These are phyloP conservation scores for Hoplostethus mediterraneus DNA, from an alignment of 2,797 vertebrate genomes.

Conservation along the genomic window DNA sequence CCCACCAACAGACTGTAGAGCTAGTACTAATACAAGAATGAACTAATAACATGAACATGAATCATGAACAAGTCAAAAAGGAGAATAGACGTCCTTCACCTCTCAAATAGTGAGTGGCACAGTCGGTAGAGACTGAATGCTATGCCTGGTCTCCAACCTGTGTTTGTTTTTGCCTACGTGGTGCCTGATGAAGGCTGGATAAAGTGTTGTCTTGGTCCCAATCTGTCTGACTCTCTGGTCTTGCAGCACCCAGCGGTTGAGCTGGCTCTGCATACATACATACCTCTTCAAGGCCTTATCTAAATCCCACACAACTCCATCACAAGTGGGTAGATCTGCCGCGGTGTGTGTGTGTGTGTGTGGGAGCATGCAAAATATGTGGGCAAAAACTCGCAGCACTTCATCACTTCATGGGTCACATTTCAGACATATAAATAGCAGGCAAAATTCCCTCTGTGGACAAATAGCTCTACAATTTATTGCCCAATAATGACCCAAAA, in stretches of 20 bases:
- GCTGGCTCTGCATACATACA: constrained; percentile 24
- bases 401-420: constrained; percentile 22
- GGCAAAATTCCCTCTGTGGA: constrained; percentile 25
- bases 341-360: not conserved
- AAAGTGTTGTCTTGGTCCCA: constrained; percentile 59
- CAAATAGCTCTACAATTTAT: constrained; percentile 44
- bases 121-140: constrained; percentile 31
- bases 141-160: constrained; percentile 49
- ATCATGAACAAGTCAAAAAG: constrained; percentile 15
- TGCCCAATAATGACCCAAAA: constrained; percentile 49
- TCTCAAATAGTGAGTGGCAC: constrained; percentile 22
- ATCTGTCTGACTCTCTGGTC: constrained; percentile 55
- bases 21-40: not conserved
- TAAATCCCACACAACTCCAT: constrained; percentile 32
- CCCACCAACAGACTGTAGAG: not conserved
- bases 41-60: not conserved
- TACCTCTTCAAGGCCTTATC: constrained; percentile 23
- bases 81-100: not conserved
- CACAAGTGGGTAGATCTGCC: not conserved
- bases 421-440: constrained; percentile 30
- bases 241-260: constrained; percentile 15
- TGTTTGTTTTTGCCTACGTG: constrained; percentile 49
- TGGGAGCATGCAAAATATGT: constrained; percentile 12
- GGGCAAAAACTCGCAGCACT: constrained; percentile 32
- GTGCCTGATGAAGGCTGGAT: constrained; percentile 51